Evolutionary conservation across 1,140 invertebrate genomes (phyloP).

Genomic region (Neodiprion pinetum): DNA sequence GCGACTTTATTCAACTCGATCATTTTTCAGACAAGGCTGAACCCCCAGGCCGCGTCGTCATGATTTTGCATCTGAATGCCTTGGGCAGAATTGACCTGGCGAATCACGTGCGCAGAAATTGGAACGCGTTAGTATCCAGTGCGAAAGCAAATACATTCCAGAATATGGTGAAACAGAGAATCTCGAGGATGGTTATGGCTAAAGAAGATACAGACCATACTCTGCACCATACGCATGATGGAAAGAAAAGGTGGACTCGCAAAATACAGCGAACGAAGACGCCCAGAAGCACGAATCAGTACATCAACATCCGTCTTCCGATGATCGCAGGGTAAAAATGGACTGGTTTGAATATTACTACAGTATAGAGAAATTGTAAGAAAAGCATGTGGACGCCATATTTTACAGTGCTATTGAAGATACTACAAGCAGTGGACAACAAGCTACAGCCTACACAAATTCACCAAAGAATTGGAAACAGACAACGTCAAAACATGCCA

Average conservation of each 20-base stretch:
- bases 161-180: too few relatives aligned
- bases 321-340: neutral
- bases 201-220: too few relatives aligned
- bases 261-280: too few relatives aligned
- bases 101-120: constrained; percentile 22
- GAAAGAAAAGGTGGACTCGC: too few relatives aligned
- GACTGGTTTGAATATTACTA: too few relatives aligned
- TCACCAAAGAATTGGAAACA: neutral
- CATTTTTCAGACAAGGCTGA: constrained; percentile 19
- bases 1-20: neutral
- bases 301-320: neutral
- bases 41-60: constrained; percentile 14
- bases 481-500: neutral
- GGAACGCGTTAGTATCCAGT: neutral
- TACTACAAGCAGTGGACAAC: neutral
- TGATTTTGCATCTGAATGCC: constrained; percentile 16
- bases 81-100: constrained; percentile 27
- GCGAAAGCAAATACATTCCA: too few relatives aligned
- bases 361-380: too few relatives aligned
- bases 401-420: neutral
- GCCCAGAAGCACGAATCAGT: neutral
- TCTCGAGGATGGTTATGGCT: too few relatives aligned
- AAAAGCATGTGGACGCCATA: too few relatives aligned
- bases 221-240: too few relatives aligned
- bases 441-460: neutral